A percentile compares a stretch with the other conserved stretches of the same genome.
phyloP scores from a whole-genome alignment of 2,113 vertebrate genomes.

The Trichechus manatus region DNA sequence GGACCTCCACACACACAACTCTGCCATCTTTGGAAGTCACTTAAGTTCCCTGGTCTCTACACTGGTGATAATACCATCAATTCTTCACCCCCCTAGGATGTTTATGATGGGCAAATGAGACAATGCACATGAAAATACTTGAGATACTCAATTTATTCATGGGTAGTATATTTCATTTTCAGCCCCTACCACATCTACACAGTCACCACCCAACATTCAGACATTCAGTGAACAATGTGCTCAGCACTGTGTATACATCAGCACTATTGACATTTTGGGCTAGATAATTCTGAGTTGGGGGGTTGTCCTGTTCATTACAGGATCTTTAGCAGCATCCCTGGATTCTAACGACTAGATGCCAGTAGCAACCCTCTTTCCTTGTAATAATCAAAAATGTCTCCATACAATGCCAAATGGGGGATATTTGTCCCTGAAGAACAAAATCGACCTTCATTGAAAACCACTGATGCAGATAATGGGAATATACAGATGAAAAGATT shows the following conservation, averaged over 20 bases:
- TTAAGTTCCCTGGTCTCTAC: not conserved
- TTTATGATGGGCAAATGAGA: not conserved
- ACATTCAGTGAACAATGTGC: not conserved
- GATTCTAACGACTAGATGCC: not conserved
- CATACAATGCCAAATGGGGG: not conserved
- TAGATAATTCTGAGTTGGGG: not conserved
- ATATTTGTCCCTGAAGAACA: not conserved
- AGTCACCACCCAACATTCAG: not conserved
- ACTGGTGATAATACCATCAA: fast-evolving
- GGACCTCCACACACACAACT: not conserved
- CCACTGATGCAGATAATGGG: not conserved
- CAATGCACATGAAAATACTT: not conserved
- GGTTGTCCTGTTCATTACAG: not conserved
- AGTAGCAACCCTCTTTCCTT: not conserved
- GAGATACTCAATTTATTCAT: not conserved
- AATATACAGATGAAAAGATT: not conserved
- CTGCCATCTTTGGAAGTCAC: not conserved
- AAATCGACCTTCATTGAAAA: not conserved
- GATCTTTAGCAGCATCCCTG: not conserved
- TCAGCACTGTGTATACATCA: no score
- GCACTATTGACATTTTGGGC: not conserved
- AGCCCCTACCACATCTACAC: no score
- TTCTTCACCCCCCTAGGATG: not conserved
- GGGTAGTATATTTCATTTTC: not conserved
- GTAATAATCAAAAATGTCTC: not conserved